A percentile compares a stretch with the other conserved stretches of the same genome.
These are phyloP conservation scores for Eulemur albifrons DNA, from an alignment of 2,797 vertebrate genomes.

Conservation along the genomic window DNA sequence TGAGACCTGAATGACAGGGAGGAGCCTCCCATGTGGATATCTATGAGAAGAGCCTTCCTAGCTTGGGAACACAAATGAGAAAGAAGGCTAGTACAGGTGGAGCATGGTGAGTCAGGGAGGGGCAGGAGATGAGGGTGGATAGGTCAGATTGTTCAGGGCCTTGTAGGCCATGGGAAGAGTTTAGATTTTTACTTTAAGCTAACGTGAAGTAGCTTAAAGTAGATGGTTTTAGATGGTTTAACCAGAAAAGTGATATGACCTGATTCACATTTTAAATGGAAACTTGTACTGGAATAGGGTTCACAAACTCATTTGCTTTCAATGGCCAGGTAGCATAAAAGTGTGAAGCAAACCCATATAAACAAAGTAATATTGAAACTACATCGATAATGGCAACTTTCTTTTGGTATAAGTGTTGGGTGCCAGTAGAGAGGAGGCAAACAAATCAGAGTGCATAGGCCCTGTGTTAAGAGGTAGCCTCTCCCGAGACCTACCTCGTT, in stretches of 20 bases:
- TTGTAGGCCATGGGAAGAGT: neutral
- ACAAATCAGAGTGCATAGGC: neutral
- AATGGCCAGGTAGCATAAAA: neutral
- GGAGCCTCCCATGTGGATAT: neutral
- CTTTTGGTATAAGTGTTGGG: neutral
- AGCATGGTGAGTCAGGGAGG: neutral
- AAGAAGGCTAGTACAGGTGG: neutral
- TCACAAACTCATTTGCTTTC: constrained; percentile 1
- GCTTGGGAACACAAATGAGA: neutral
- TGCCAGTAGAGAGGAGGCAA: neutral
- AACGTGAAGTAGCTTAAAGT: neutral
- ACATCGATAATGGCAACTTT: neutral
- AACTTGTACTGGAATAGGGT: neutral
- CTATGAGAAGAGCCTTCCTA: neutral
- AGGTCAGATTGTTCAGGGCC: neutral
- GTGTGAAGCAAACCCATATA: neutral
- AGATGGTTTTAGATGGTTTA: constrained; percentile 19
- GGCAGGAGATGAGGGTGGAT: neutral
- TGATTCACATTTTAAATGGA: constrained; percentile 25
- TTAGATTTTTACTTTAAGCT: constrained; percentile 24
- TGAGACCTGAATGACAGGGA: neutral
- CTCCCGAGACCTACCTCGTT: neutral
- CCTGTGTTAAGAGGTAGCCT: neutral
- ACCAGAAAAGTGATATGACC: neutral
- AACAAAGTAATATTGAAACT: neutral